Conservation (phyloP, 2,888 invertebrate species). For the Pardosa pseudoannulata region DNA sequence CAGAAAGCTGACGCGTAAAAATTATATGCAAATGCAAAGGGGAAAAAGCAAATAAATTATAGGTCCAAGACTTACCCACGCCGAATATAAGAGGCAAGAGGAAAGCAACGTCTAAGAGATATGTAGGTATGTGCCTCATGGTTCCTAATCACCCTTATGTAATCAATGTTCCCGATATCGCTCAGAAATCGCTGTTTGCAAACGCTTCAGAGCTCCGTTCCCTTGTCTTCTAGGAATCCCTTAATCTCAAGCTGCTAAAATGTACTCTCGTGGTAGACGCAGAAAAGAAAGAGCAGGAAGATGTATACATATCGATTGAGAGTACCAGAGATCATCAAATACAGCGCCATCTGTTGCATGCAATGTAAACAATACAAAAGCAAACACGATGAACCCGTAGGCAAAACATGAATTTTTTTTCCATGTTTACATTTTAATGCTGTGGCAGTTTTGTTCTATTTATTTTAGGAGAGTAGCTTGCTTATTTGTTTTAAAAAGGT, state of each 20-base stretch:
- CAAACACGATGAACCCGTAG: no score
- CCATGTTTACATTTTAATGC: no score
- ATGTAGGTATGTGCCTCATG: neutral
- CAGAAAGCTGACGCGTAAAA: no score
- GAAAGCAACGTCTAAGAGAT: neutral
- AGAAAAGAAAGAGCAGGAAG: neutral
- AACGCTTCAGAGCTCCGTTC: no score
- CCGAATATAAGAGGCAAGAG: neutral
- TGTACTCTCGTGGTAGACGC: slow-evolving; percentile 1
- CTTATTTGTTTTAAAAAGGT: no score
- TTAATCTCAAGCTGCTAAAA: neutral
- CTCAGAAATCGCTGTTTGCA: no score
- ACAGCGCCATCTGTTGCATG: neutral
- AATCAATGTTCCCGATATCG: no score
- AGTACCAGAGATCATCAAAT: neutral
- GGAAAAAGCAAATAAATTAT: neutral
- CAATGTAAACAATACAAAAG: neutral
- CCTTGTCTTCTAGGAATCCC: neutral
- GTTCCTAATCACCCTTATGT: neutral
- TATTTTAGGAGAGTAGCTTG: no score
- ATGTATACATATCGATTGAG: neutral
- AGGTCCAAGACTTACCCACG: neutral
- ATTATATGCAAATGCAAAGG: no score
- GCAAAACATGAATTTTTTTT: no score
- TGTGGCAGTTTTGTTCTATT: no score